These are phyloP conservation scores for Fragum sueziense DNA, from an alignment of 2,888 invertebrate species.

Conservation along the genomic window DNA sequence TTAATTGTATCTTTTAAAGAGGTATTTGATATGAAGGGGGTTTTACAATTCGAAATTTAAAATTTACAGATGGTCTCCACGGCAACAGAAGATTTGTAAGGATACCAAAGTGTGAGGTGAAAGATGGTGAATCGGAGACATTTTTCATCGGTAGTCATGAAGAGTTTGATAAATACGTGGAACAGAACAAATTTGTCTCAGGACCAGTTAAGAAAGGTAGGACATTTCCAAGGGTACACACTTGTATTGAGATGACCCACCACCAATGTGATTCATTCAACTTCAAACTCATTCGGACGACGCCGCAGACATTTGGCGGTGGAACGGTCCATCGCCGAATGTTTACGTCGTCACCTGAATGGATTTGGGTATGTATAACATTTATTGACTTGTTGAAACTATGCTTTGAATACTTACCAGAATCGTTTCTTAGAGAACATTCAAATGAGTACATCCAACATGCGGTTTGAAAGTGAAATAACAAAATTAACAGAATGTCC, in stretches of 20 bases:
- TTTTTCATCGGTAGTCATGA: constrained; percentile 86
- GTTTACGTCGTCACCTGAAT: too few relatives aligned
- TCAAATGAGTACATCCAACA: neutral
- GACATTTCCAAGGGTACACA: too few relatives aligned
- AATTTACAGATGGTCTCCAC: constrained; percentile 71
- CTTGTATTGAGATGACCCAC: too few relatives aligned
- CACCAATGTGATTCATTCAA: too few relatives aligned
- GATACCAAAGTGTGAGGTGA: constrained; percentile 86
- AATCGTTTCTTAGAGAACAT: neutral
- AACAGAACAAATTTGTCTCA: constrained; percentile 89
- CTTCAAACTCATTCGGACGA: too few relatives aligned
- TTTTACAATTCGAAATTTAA: too few relatives aligned
- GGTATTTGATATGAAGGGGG: too few relatives aligned
- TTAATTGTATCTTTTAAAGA: too few relatives aligned
- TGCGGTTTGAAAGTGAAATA: neutral
- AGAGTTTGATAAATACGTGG: constrained; percentile 77
- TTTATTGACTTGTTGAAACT: neutral
- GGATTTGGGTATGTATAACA: too few relatives aligned
- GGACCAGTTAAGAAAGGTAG: constrained; percentile 86
- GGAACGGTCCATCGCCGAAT: too few relatives aligned
- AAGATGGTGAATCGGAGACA: constrained; percentile 82
- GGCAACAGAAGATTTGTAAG: constrained; percentile 85
- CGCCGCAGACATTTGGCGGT: too few relatives aligned
- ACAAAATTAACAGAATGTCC: neutral
- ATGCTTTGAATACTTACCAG: neutral